Percentiles rank a stretch among this genome's conserved stretches.
Evolutionary conservation across 2,113 vertebrate genomes (phyloP).

Genomic region (Tetrax tetrax): DNA sequence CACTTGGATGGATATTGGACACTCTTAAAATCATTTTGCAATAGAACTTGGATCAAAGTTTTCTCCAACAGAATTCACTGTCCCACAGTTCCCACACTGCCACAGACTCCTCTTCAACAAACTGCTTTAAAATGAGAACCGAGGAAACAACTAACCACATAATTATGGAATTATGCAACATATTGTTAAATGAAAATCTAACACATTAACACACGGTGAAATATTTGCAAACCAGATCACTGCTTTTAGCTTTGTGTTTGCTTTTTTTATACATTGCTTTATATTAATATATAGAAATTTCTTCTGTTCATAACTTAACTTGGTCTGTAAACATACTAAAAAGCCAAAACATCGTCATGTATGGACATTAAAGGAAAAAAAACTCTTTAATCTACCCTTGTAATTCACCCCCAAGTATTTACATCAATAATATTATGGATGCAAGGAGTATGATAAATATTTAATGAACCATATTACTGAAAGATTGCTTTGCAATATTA

Average conservation of each 20-base stretch:
- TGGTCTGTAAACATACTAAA: background rate
- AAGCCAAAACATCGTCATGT: constrained; percentile 59
- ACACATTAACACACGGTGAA: background rate
- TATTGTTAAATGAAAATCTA: background rate
- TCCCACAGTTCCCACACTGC: background rate
- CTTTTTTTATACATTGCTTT: background rate
- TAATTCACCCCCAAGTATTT: constrained; percentile 31
- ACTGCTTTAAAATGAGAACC: background rate
- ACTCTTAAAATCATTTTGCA: background rate
- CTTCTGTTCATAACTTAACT: constrained; percentile 52
- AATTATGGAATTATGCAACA: background rate
- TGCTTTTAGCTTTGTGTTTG: background rate
- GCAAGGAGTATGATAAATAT: constrained; percentile 55
- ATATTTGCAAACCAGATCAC: background rate
- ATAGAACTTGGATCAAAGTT: background rate
- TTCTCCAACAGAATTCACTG: background rate
- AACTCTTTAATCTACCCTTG: background rate
- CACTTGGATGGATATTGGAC: background rate
- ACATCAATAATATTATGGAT: constrained; percentile 63
- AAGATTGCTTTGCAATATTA: constrained; percentile 63
- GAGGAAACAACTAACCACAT: background rate
- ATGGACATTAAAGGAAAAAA: constrained; percentile 9
- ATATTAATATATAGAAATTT: constrained; percentile 37
- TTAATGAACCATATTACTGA: constrained; percentile 63
- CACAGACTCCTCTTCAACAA: background rate